Conservation (phyloP, 1,140 invertebrate genomes). For the Drosophila tsacasi region DNA sequence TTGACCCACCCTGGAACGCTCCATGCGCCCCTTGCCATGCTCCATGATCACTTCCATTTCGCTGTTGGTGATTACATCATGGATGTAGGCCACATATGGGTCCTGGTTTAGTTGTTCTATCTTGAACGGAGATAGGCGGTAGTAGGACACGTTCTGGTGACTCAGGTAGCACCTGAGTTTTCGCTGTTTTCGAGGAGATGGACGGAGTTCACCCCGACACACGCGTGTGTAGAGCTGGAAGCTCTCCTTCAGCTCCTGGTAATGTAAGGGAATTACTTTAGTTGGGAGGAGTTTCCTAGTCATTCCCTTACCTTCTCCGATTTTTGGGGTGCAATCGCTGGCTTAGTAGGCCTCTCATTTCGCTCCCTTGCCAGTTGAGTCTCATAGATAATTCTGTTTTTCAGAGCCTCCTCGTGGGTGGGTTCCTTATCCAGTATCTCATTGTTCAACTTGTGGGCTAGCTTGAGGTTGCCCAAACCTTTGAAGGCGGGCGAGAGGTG, state of each 20-base stretch:
- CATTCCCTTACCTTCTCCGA: background rate
- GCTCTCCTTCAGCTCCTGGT: slow-evolving; percentile 24
- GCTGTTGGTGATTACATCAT: slow-evolving; percentile 88
- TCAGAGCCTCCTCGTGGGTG: slow-evolving; percentile 29
- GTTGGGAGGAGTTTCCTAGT: too few species aligned
- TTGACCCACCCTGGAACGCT: slow-evolving; percentile 90
- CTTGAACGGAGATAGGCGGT: slow-evolving; percentile 94
- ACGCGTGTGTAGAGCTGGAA: slow-evolving; percentile 90
- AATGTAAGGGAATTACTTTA: background rate
- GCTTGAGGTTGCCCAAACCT: slow-evolving; percentile 49
- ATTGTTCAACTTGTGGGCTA: slow-evolving; percentile 59
- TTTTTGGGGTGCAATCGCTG: background rate
- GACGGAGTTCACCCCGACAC: slow-evolving; percentile 91
- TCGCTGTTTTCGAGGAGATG: slow-evolving; percentile 48
- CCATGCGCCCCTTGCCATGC: slow-evolving; percentile 91
- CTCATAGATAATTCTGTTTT: slow-evolving; percentile 32
- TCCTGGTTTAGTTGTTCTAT: slow-evolving; percentile 94
- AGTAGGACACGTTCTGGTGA: slow-evolving; percentile 89
- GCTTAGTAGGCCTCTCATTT: background rate
- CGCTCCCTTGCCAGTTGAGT: slow-evolving; percentile 31
- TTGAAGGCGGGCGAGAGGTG: slow-evolving; percentile 32
- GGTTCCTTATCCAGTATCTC: slow-evolving; percentile 50
- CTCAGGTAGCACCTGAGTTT: slow-evolving; percentile 90
- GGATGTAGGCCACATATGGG: slow-evolving; percentile 94
- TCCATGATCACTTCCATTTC: slow-evolving; percentile 92